Conservation (phyloP, 2,888 invertebrate genomes). For the Panzeria rudis region DNA sequence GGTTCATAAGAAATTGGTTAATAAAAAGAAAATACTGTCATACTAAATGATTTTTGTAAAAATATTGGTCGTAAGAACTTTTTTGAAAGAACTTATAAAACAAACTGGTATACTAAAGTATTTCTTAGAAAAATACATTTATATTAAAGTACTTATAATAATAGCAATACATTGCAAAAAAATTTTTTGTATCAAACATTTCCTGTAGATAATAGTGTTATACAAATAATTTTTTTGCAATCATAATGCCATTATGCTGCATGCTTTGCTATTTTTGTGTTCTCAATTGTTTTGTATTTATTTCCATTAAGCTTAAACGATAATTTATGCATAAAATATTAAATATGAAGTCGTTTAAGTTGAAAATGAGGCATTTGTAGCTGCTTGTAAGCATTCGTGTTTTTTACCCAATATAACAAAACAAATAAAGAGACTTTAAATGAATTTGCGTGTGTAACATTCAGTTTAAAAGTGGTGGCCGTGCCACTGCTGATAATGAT, state of each 20-base stretch:
- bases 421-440: slow-evolving; percentile 47
- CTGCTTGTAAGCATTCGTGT: slow-evolving; percentile 26
- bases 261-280: neutral
- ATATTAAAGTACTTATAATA: no score
- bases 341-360: slow-evolving; percentile 28
- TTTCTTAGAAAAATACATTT: neutral
- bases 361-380: slow-evolving; percentile 49
- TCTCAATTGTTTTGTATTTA: neutral
- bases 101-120: neutral
- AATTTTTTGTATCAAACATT: neutral
- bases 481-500: slow-evolving; percentile 2
- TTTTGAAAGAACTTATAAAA: no score
- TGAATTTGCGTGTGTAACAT: slow-evolving; percentile 54
- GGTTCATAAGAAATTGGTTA: no score
- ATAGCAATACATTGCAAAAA: no score
- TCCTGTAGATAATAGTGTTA: neutral
- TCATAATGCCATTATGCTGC: neutral
- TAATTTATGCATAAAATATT: slow-evolving; percentile 42
- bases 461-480: slow-evolving; percentile 1
- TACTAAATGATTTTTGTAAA: no score
- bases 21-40: no score
- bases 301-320: slow-evolving; percentile 18
- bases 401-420: slow-evolving; percentile 42
- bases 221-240: neutral
- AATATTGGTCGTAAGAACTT: no score